These are phyloP conservation scores for Arizona elegans DNA, from an alignment of 2,113 vertebrate genomes.

Conservation along the genomic window DNA sequence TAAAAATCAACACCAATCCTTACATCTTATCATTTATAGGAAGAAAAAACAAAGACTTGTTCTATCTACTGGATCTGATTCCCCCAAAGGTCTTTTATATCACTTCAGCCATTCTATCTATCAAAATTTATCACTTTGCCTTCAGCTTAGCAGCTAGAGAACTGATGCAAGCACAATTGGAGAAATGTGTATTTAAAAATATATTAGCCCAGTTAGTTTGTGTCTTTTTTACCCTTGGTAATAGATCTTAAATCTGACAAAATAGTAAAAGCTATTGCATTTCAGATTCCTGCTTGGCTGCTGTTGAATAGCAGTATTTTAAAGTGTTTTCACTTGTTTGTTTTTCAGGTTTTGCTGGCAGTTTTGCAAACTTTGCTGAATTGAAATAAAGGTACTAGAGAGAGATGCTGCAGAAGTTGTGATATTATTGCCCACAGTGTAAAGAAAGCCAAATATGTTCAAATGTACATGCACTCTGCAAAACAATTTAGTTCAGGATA, in stretches of 20 bases:
- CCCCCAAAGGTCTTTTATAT: slow-evolving; percentile 19
- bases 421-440: slow-evolving; percentile 33
- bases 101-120: background rate
- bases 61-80: background rate
- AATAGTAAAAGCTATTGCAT: slow-evolving; percentile 26
- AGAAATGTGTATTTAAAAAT: slow-evolving; percentile 22
- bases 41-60: background rate
- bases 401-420: background rate
- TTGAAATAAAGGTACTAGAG: slow-evolving; percentile 24
- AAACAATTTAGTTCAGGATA: background rate
- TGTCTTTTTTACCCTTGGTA: slow-evolving; percentile 26
- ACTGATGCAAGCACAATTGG: background rate
- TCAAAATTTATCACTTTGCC: slow-evolving; percentile 12
- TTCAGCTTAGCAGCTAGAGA: slow-evolving; percentile 30
- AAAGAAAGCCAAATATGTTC: slow-evolving; percentile 16
- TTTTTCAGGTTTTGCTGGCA: slow-evolving; percentile 10
- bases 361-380: slow-evolving; percentile 50
- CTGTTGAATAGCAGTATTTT: slow-evolving; percentile 12
- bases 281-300: slow-evolving; percentile 31
- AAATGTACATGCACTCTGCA: background rate
- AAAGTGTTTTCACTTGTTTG: background rate
- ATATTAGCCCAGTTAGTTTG: slow-evolving; percentile 12
- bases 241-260: slow-evolving; percentile 1
- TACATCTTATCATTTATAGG: background rate
- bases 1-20: background rate